Base-by-base conservation (phyloP, 1,140 invertebrate genomes). In the Lepidurus couesii region DNA sequence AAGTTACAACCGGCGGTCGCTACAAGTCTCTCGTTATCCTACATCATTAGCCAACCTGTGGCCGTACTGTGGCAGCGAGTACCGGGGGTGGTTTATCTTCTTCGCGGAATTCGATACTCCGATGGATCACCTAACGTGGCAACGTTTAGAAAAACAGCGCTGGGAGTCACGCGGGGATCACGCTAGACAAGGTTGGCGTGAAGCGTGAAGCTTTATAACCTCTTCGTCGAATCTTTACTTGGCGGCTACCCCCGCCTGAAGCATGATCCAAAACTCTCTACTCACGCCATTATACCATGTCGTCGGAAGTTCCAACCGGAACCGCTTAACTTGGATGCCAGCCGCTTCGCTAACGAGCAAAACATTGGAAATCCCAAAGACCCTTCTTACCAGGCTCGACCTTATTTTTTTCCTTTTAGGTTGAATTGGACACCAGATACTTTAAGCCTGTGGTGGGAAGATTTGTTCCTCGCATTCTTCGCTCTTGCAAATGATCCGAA, bases 191-290 rank as follows among this genome's bases (percentile, higher is more conserved):
- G 45, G 53, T 21, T 9, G 13, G 53, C 53, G 53, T 65, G 53
- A 65, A 65, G 53, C 21, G 13, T 9, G 53, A 65, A 9, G 53
- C 53, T 21, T 47, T 65, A 65, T 7, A 13, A 21, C 21, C 53
- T 65, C 21, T 65, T 16, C 53, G 16, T 13, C 45, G 16, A 65
- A 65, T 21, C 53, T 65, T 65, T 65, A 13, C 53, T 65, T 65
- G 13, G 53, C 53, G 53, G 53, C 9, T 65, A 65, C 53, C 53
- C 10, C 45, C 16, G 53, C 53, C n/a, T 65, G 53, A 65, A 4
- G 53, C 53, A 65, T 65, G 53, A 65, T 65, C 53, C 53, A 65
- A 34, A 65, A 65, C 53, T 65, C 53, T 65, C 21, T 65, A 65
- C 53, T 65, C 53, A 65, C 53, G 53, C 53, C 53, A 65, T 65